Percentiles rank a stretch among this genome's conserved stretches.
phyloP scores from a whole-genome alignment of 2,888 invertebrate genomes.

The Gonocerus acuteangulatus region DNA sequence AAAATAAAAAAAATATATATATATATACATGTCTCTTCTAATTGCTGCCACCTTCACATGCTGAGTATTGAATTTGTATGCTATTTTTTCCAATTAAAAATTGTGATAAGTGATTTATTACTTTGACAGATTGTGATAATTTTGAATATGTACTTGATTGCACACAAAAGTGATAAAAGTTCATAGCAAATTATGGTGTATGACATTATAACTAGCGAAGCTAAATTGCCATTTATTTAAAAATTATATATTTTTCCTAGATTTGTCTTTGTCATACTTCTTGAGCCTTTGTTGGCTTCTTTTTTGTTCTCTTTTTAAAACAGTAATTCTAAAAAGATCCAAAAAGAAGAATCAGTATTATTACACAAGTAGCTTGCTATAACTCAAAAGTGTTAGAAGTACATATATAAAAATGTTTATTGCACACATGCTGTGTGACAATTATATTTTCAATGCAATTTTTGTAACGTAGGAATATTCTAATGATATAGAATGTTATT shows the following conservation, averaged over 20 bases:
- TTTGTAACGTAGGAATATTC: constrained; percentile 14
- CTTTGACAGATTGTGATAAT: background rate
- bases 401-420: constrained; percentile 6
- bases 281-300: no score
- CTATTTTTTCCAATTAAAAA: background rate
- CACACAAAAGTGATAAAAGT: background rate
- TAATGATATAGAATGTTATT: constrained; percentile 19
- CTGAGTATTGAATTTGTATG: background rate
- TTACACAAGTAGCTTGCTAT: constrained; percentile 23
- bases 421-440: constrained; percentile 19
- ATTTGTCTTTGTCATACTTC: no score
- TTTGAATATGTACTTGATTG: background rate
- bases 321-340: no score
- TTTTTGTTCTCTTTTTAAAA: no score
- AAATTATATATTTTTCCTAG: no score
- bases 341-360: constrained; percentile 5
- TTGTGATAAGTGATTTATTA: background rate
- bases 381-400: constrained; percentile 7
- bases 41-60: background rate
- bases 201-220: no score
- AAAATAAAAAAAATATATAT: background rate
- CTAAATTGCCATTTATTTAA: no score
- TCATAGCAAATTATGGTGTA: background rate
- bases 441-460: constrained; percentile 23
- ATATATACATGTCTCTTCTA: constrained; percentile 10